These are phyloP conservation scores for Machimus rusticus DNA, from an alignment of 2,888 invertebrate species.

Conservation along the genomic window DNA sequence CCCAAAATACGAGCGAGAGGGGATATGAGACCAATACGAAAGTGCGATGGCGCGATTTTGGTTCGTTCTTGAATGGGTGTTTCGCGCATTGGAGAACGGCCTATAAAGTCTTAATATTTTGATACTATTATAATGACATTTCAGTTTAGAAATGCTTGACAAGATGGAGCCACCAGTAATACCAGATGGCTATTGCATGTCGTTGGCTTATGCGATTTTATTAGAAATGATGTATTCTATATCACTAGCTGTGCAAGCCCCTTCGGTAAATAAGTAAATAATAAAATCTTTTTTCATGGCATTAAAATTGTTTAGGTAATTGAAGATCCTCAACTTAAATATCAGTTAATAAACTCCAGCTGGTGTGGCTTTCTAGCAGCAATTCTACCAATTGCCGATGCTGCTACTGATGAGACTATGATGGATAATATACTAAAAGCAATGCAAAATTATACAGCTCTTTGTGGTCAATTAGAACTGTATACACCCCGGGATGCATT, in stretches of 20 bases:
- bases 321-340: slow-evolving; percentile 64
- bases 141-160: slow-evolving; percentile 93
- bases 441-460: slow-evolving; percentile 86
- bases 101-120: neutral
- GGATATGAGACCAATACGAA: too few relatives aligned
- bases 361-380: slow-evolving; percentile 96
- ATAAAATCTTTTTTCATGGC: neutral
- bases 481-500: slow-evolving; percentile 90
- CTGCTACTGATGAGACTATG: slow-evolving; percentile 92
- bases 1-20: too few relatives aligned
- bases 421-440: slow-evolving; percentile 92
- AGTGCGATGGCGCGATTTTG: too few relatives aligned
- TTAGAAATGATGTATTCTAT: slow-evolving; percentile 90
- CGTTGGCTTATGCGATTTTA: slow-evolving; percentile 92
- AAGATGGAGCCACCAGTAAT: slow-evolving; percentile 92
- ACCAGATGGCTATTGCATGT: slow-evolving; percentile 97
- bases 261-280: slow-evolving; percentile 62
- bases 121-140: slow-evolving; percentile 48
- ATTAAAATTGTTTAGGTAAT: slow-evolving; percentile 50
- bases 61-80: too few relatives aligned
- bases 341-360: slow-evolving; percentile 88
- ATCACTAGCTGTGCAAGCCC: slow-evolving; percentile 73
- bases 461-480: slow-evolving; percentile 85
- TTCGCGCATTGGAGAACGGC: too few relatives aligned
- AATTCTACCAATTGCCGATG: slow-evolving; percentile 89